Conservation (phyloP, 2,797 vertebrate species). For the Kryptopterus vitreolus region DNA sequence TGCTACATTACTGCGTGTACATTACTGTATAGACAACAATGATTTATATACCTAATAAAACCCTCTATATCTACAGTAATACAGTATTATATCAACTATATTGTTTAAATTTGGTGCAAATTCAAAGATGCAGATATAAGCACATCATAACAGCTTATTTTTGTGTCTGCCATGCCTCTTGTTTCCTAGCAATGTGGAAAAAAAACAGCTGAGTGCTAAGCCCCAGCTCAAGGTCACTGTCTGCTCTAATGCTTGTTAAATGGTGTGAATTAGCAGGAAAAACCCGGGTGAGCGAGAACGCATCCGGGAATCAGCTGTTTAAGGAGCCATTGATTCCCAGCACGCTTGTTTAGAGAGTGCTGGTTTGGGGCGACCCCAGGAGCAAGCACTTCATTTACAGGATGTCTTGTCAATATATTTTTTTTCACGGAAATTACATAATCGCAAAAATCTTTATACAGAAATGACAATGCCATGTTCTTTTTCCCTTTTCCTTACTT, state of each 20-base stretch:
- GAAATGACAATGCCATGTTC: too few species aligned
- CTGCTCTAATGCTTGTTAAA: constrained; percentile 51
- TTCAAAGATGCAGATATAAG: not conserved
- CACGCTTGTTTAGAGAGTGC: constrained; percentile 37
- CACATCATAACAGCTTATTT: constrained; percentile 6
- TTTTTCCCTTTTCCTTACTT: not conserved
- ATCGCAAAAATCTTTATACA: too few species aligned
- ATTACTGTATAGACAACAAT: too few species aligned
- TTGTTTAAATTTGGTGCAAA: not conserved
- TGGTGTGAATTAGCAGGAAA: constrained; percentile 49
- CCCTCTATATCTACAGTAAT: too few species aligned
- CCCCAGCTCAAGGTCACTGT: constrained; percentile 52
- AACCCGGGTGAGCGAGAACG: constrained; percentile 25
- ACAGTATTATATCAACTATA: not conserved
- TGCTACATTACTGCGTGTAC: too few species aligned
- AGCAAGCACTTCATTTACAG: not conserved
- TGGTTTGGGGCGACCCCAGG: not conserved
- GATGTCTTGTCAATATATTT: not conserved
- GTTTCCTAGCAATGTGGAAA: constrained; percentile 54
- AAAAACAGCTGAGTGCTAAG: constrained; percentile 50
- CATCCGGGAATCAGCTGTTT: constrained; percentile 46
- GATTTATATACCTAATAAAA: too few species aligned
- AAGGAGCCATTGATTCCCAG: constrained; percentile 42
- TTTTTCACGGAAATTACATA: not conserved
- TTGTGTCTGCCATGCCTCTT: constrained; percentile 15